Evolutionary conservation across 2,113 vertebrate species (phyloP).

Genomic region (Mastomys coucha): DNA sequence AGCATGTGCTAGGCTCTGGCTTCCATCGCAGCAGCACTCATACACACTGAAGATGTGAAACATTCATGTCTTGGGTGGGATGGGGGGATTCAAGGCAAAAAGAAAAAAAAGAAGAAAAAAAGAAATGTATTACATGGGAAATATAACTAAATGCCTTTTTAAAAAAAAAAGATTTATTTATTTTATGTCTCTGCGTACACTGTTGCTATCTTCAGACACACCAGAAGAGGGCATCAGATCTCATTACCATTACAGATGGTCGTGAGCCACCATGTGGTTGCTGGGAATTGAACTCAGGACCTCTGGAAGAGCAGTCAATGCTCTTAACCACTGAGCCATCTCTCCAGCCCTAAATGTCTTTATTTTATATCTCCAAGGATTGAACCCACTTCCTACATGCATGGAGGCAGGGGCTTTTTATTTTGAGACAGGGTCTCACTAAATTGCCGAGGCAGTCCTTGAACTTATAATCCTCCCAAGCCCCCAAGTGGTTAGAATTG

Average conservation of each 20-base stretch:
- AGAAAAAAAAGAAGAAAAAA: neutral
- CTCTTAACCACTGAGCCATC: no score
- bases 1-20: neutral
- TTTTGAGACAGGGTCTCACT: neutral
- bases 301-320: no score
- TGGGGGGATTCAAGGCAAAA: neutral
- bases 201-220: no score
- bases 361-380: neutral
- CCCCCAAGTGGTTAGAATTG: neutral
- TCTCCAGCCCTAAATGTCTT: neutral
- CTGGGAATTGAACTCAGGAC: no score
- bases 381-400: neutral
- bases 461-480: neutral
- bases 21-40: neutral
- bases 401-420: neutral
- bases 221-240: no score
- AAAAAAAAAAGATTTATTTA: no score
- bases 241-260: no score
- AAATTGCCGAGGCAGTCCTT: neutral
- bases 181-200: no score
- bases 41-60: neutral
- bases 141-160: neutral
- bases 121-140: conserved; percentile 2
- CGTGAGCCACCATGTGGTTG: no score
- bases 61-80: neutral